Conservation (phyloP, 1,140 invertebrate species). For the Drosophila melanogaster region DNA sequence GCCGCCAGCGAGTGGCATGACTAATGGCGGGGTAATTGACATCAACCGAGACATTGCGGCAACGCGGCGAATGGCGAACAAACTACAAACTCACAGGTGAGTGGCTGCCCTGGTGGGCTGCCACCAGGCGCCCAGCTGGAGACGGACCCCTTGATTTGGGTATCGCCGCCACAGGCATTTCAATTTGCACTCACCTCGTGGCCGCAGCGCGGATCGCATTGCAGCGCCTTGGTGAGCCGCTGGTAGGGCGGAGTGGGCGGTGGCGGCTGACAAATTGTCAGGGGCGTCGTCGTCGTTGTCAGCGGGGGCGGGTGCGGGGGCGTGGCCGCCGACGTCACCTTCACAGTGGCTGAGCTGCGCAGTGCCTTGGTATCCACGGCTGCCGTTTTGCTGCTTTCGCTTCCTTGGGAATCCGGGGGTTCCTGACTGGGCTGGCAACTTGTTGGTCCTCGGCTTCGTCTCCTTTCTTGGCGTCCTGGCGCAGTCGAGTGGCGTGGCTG, state of each 20-base stretch:
- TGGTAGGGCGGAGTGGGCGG: slow-evolving; percentile 83
- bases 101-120: no score
- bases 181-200: slow-evolving; percentile 80
- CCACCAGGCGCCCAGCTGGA: no score
- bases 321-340: slow-evolving; percentile 43
- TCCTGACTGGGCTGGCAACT: slow-evolving; percentile 28
- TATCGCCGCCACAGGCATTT: slow-evolving; percentile 5
- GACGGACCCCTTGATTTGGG: neutral
- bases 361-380: slow-evolving; percentile 83
- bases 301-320: slow-evolving; percentile 38
- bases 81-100: neutral
- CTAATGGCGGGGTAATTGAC: slow-evolving; percentile 16
- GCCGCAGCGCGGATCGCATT: slow-evolving; percentile 84
- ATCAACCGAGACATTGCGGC: slow-evolving; percentile 1
- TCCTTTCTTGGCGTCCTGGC: slow-evolving; percentile 11
- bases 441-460: slow-evolving; percentile 40
- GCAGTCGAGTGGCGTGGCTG: neutral
- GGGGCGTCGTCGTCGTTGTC: slow-evolving; percentile 49
- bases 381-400: slow-evolving; percentile 80
- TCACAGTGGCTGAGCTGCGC: slow-evolving; percentile 70
- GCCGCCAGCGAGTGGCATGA: neutral
- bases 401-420: slow-evolving; percentile 22
- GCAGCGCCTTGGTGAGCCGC: slow-evolving; percentile 84
- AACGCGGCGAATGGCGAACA: neutral
- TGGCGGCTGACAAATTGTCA: slow-evolving; percentile 75